Base-by-base conservation (phyloP, 2,888 invertebrate genomes). In the Trichopria drosophilae region DNA sequence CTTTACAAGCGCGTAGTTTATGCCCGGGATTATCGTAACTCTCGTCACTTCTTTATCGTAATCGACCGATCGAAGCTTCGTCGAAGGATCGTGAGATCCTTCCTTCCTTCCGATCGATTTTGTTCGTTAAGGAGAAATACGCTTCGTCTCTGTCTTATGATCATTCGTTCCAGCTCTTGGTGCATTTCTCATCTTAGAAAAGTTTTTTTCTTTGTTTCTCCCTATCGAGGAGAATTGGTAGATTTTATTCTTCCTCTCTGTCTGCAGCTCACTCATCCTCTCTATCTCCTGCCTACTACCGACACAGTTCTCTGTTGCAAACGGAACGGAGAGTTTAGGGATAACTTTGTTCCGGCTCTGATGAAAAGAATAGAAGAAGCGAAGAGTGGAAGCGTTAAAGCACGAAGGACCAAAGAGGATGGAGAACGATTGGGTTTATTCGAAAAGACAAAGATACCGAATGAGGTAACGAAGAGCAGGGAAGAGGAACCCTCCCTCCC, bases 401-500 rank as follows among this genome's bases (percentile, higher is more conserved):
- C 23, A 26, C 34, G 42, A 24, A 41, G 46, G 48, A 54, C 52
- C 49, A 45, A 43, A 51, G 46, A 47, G 31, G 50, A 51, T 37
- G 24, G 31, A 36, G 44, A 42, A 55, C 41, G 45, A 24, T 7
- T 13, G 13, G 37, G 16, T 35, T 36, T 20, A 24, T 9, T 24
- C 6, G 55, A 55, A 51, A 42, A 45, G 50, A 43, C 42, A 40
- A n/a, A 19, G 18, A 47, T 44, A 53, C 24, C 53, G 29, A 49
- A 47, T 34, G 36, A 41, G 47, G 35, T 46, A 40, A 37, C 57
- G 41, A 48, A 51, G 45, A 40, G 52, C 59, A 55, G 53, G 49
- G 31, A 46, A 47, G 50, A 55, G 53, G 51, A 52, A 47, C 57
- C 61, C 64, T 64, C 65, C 65, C 68, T 67, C 66, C 62, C 67